Evolutionary conservation across 2,888 invertebrate species (phyloP), one percentile per base, ranked within the genome.

Genomic region (Salticus scenicus): DNA sequence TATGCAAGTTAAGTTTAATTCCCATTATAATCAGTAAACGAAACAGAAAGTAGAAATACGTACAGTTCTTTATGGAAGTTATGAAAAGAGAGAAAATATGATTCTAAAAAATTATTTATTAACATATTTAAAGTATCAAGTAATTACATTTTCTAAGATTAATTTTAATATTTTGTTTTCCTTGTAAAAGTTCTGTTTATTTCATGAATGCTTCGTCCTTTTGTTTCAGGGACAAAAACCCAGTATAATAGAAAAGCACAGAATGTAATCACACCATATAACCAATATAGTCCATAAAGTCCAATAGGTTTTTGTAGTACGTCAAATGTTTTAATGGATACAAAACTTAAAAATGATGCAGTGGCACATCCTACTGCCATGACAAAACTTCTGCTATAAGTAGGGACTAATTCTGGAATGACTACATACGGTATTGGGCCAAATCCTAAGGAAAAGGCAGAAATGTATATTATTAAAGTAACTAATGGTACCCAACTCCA

Each of bases 381-480:
- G 10, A 78, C 57, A 2, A 57, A 28, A n/a, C 77, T 78, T 27
- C 77, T 14, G 24, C 24, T 51, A 2, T 20, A 17, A 1, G 70
- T 24, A 7, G 69, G 70, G 5, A 70, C 51, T 28, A 78, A 30
- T 63, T 75, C 57, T 90, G 91, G 20, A 93, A 90, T 90, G 82
- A 87, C 14, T 79, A 92, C 89, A 90, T 90, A 90, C 1, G 92
- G 91, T 57, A 92, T 90, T 0, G 92, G 91, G 12, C 92, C 92
- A 90, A 91, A 91, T 27, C 92, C 92, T 5, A 92, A 83, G 1
- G 91, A 90, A 89, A 91, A 92, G 0, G 90, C 90, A 33, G 90
- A 87, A 37, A 91, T 90, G 87, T 90, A 91, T 0, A 90, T 64
- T 20, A 91, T 89, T 0, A 91, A 88, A 80, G 90, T 90, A 8